phyloP scores from a whole-genome alignment of 2,888 invertebrate species.

The Hylaea fasciaria region DNA sequence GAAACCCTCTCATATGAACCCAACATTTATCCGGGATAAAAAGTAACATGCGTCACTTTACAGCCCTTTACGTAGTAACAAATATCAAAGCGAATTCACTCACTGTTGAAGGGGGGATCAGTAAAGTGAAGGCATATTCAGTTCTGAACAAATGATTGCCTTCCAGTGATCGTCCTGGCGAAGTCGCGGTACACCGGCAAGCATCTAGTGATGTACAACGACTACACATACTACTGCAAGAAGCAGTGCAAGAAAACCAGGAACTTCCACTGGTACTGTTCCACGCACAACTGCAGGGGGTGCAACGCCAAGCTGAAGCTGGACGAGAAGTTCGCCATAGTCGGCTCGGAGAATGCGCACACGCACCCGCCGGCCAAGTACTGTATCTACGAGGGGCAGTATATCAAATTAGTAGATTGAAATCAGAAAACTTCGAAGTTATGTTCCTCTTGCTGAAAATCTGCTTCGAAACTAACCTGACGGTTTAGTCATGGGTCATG shows the following conservation, averaged over 20 bases:
- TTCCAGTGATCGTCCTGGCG: constrained; percentile 67
- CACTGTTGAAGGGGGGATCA: too few species aligned
- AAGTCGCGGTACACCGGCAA: constrained; percentile 73
- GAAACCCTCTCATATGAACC: too few species aligned
- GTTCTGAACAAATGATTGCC: constrained; percentile 16
- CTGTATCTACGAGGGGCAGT: constrained; percentile 66
- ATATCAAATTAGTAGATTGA: constrained; percentile 55
- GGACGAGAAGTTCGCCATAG: constrained; percentile 63
- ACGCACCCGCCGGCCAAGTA: constrained; percentile 71
- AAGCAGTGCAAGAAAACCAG: constrained; percentile 68
- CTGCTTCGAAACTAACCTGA: too few species aligned
- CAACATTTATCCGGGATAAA: too few species aligned
- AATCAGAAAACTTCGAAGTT: too few species aligned
- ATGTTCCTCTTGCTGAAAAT: too few species aligned
- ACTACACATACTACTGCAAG: constrained; percentile 76
- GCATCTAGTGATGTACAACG: constrained; percentile 67
- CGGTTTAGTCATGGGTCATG: too few species aligned
- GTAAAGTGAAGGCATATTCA: too few species aligned
- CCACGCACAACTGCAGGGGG: constrained; percentile 73
- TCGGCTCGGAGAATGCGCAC: constrained; percentile 59
- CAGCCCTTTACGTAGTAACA: too few species aligned
- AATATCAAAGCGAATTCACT: too few species aligned
- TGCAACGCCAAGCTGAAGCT: constrained; percentile 71
- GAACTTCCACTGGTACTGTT: constrained; percentile 73
- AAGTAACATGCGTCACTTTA: too few species aligned